Conservation (phyloP, 2,888 invertebrate species). For the Rhopalosiphum nymphaeae region DNA sequence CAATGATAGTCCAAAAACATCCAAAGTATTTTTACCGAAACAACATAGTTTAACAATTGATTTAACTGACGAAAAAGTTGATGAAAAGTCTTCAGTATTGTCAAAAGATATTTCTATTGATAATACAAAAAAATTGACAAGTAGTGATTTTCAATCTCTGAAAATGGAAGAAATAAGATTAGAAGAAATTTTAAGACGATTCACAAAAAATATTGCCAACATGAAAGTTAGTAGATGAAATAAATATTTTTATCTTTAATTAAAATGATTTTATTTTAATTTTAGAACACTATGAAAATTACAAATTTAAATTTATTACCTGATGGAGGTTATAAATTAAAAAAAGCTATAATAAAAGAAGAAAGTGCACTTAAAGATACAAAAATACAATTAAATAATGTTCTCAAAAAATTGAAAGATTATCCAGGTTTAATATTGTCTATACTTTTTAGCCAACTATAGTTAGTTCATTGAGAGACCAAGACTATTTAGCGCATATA, state of each 20-base stretch:
- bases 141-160: slow-evolving; percentile 38
- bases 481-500: too few relatives aligned
- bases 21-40: background rate
- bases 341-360: slow-evolving; percentile 72
- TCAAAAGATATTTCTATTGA: background rate
- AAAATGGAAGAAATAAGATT: slow-evolving; percentile 63
- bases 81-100: background rate
- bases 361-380: slow-evolving; percentile 72
- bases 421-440: slow-evolving; percentile 69
- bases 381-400: slow-evolving; percentile 32
- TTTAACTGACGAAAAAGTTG: slow-evolving; percentile 18
- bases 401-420: slow-evolving; percentile 13
- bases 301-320: slow-evolving; percentile 72
- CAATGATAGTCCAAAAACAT: background rate
- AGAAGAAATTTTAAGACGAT: slow-evolving; percentile 43
- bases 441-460: background rate
- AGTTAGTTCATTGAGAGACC: too few relatives aligned
- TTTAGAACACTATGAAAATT: slow-evolving; percentile 64
- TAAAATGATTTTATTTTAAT: background rate
- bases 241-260: background rate
- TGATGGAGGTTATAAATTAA: slow-evolving; percentile 77
- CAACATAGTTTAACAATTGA: background rate
- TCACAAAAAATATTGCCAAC: slow-evolving; percentile 47
- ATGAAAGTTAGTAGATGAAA: slow-evolving; percentile 47
- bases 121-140: background rate